A percentile compares a stretch with the other conserved stretches of the same genome.
These are phyloP conservation scores for Gymnorhina tibicen DNA, from an alignment of 2,113 vertebrate species.

Conservation along the genomic window DNA sequence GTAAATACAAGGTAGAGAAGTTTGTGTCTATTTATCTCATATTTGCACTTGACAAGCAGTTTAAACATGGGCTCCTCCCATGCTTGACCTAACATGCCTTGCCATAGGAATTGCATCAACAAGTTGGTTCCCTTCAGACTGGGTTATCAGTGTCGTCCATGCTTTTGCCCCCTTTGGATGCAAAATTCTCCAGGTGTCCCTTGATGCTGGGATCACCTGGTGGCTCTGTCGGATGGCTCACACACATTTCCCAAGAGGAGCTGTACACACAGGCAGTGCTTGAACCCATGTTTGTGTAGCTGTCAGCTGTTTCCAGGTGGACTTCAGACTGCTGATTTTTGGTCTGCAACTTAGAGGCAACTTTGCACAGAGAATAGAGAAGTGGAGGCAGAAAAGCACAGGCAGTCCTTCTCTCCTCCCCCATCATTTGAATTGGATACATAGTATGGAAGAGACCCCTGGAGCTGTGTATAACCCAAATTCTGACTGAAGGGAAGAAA, in stretches of 20 bases:
- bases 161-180: background rate
- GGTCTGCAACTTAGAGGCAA: background rate
- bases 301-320: background rate
- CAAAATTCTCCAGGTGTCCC: background rate
- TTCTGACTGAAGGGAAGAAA: background rate
- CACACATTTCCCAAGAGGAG: background rate
- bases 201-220: background rate
- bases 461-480: background rate
- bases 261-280: background rate
- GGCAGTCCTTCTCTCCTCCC: background rate
- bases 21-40: background rate
- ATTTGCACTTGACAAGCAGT: background rate
- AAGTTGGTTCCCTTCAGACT: background rate
- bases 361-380: background rate
- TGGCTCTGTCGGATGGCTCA: background rate
- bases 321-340: background rate
- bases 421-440: background rate
- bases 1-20: background rate
- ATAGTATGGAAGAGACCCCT: background rate
- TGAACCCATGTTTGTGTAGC: background rate
- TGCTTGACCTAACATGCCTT: background rate
- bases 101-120: background rate
- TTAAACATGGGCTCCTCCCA: background rate
- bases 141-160: no score
- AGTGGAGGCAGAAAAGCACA: background rate